Base-by-base conservation (phyloP, 2,113 vertebrate species). In the Herpetotheres cachinnans region DNA sequence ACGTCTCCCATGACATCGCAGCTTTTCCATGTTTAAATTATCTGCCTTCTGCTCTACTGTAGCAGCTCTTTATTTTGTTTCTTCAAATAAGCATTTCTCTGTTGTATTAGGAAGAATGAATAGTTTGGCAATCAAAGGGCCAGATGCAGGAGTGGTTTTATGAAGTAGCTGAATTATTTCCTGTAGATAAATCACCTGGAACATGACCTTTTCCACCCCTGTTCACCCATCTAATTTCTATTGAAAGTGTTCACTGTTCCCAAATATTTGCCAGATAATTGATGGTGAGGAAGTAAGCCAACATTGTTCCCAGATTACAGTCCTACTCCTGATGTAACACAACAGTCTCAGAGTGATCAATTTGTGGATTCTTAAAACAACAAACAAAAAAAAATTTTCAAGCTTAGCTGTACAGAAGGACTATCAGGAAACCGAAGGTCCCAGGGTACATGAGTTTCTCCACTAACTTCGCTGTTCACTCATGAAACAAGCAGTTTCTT, bases 41-140 rank as follows among this genome's bases (percentile, higher is more conserved):
- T 83, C 67, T 96, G 46, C 76, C 69, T 88, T 94, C 76, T 90
- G 67, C 76, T 93, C 29, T 86, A 89, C 71, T 78, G 74, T 83
- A 96, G 58, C 67, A 83, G 38, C 55, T 90, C 50, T 93, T 92
- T 80, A 95, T 92, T 92, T 94, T 67, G n/a, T 89, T 95, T 89
- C 76, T 96, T 86, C 80, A 86, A 86, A 94, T 86, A 92, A 42
- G 17, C 71, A 78, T 81, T 92, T 91, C 63, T 95, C 71, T 80
- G 46, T 74, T 91, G 71, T 72, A 63, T 86, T 86, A 81, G 50
- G 30, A 91, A 85, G 49, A 91, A 90, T 30, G 38, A 94, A 91
- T 40, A 79, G 71, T 73, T 96, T 74, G 50, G 55, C 59, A 93
- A 88, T 77, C 66, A 94, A 97, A 96, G 55, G 55, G 36, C 50